Conservation (phyloP, 1,140 invertebrate species). For the Marisa cornuarietis region DNA sequence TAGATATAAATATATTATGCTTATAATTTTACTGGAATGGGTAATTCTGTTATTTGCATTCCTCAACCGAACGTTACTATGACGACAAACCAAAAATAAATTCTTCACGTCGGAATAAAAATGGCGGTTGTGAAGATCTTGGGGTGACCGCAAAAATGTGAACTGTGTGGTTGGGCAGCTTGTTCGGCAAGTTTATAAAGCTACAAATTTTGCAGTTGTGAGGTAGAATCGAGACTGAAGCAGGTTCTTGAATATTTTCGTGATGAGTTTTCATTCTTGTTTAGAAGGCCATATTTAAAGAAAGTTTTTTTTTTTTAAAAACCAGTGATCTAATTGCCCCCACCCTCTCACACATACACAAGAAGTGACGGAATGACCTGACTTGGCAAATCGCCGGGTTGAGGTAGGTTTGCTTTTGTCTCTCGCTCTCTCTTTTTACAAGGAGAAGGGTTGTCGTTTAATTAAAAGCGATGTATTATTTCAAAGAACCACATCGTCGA, state of each 20-base stretch:
- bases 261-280: not conserved
- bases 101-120: slow-evolving; percentile 21
- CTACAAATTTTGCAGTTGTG: not conserved
- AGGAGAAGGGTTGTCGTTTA: no score
- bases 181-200: not conserved
- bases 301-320: not conserved
- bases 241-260: not conserved
- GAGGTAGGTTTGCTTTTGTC: no score
- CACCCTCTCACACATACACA: no score
- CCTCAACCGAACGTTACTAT: slow-evolving; percentile 15
- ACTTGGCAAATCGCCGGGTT: no score
- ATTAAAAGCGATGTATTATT: no score
- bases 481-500: no score
- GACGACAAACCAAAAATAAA: slow-evolving; percentile 26
- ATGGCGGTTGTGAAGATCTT: slow-evolving; percentile 25
- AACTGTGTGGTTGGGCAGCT: not conserved
- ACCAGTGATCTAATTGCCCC: not conserved
- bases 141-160: slow-evolving; percentile 11
- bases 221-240: not conserved
- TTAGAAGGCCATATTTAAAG: not conserved
- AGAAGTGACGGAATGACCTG: no score
- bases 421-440: no score
- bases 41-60: not conserved
- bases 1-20: not conserved
- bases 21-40: not conserved